Percentiles rank a stretch among this genome's conserved stretches.
These are phyloP conservation scores for Nasua narica DNA, from an alignment of 2,797 vertebrate species.

Conservation along the genomic window DNA sequence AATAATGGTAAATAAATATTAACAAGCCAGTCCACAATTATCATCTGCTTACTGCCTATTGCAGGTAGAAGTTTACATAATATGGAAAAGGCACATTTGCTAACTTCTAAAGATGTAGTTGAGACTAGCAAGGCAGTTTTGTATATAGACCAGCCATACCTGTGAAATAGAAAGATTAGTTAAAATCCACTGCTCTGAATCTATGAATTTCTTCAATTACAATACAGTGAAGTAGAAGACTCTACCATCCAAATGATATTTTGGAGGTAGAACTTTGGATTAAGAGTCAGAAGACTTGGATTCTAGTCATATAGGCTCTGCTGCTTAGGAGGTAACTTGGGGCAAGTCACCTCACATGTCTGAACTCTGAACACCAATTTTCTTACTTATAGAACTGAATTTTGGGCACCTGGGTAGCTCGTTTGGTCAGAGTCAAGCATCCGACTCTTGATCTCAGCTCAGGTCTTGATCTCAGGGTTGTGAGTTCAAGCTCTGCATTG, in stretches of 20 bases:
- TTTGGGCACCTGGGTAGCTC: not conserved
- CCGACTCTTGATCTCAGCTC: not conserved
- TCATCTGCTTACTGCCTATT: not conserved
- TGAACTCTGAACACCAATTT: not conserved
- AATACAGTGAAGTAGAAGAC: not conserved
- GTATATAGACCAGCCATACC: not conserved
- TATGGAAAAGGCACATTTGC: not conserved
- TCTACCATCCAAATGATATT: not conserved
- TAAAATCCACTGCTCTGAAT: not conserved
- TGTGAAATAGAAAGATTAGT: not conserved
- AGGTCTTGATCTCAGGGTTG: not conserved
- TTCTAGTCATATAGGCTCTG: not conserved
- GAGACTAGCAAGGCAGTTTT: not conserved
- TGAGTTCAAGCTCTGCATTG: not conserved
- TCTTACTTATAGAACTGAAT: not conserved
- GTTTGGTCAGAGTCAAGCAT: not conserved
- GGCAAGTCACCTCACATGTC: not conserved
- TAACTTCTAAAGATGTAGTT: not conserved
- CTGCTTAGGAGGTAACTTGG: not conserved
- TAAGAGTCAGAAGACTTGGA: not conserved
- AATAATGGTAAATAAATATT: slow-evolving; percentile 30
- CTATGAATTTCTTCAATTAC: not conserved
- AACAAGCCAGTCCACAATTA: not conserved
- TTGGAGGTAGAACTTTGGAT: not conserved
- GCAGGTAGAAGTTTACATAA: not conserved